Evolutionary conservation across 1,140 invertebrate species (phyloP).

Genomic region (Hetaerina americana): DNA sequence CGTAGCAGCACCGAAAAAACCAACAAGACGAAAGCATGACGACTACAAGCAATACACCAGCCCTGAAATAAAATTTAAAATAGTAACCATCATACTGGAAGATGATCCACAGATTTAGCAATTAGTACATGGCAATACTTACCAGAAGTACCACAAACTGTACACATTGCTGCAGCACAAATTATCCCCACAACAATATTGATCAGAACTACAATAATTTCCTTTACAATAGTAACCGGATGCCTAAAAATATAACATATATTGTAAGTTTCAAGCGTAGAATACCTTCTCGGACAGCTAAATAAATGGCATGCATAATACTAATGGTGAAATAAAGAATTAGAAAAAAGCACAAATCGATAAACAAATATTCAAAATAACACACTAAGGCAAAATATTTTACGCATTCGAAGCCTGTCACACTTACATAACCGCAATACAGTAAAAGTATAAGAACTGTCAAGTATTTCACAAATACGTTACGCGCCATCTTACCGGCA

Average conservation of each 20-base stretch:
- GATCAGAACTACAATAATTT: neutral
- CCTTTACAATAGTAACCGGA: neutral
- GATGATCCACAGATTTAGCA: too few relatives aligned
- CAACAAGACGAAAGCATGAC: neutral
- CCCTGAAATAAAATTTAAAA: too few relatives aligned
- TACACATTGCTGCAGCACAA: neutral
- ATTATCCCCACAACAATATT: neutral
- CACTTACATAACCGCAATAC: neutral
- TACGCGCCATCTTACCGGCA: neutral
- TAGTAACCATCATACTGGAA: too few relatives aligned
- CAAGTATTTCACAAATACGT: neutral
- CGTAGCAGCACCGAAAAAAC: neutral
- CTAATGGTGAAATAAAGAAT: too few relatives aligned
- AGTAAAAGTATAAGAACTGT: neutral
- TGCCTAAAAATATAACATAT: neutral
- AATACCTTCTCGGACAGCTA: too few relatives aligned
- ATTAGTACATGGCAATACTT: too few relatives aligned
- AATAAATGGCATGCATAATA: too few relatives aligned
- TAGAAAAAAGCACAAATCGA: too few relatives aligned
- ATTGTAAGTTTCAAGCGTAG: too few relatives aligned
- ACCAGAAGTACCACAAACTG: neutral
- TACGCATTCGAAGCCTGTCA: too few relatives aligned
- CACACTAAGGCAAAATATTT: too few relatives aligned
- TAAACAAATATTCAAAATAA: too few relatives aligned
- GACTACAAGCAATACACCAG: neutral